A percentile compares a stretch with the other conserved stretches of the same genome.
Conservation (phyloP, 2,797 vertebrate species). For the Jordanella pulchra region DNA sequence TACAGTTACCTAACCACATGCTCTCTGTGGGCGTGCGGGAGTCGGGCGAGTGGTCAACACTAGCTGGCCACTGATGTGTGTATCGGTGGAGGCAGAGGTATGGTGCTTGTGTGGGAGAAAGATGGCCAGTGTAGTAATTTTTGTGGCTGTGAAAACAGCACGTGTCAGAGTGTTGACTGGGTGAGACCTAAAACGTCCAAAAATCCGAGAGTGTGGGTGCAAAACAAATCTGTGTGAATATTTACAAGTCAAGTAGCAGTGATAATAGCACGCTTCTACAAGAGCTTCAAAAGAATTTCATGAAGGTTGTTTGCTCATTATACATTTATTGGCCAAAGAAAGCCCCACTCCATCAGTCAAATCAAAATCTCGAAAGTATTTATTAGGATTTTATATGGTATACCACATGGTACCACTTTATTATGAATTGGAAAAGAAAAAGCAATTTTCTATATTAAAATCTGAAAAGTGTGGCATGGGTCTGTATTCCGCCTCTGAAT, state of each 20-base stretch:
- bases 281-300: conserved; percentile 4
- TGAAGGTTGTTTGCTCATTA: neutral
- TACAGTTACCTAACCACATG: conserved; percentile 73
- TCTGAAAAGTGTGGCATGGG: neutral
- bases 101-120: conserved; percentile 64
- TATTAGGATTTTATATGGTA: neutral
- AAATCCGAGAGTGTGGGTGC: conserved; percentile 24
- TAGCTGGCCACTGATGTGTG: conserved; percentile 66
- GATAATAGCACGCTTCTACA: conserved; percentile 1
- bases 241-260: conserved; percentile 8
- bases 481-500: neutral
- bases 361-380: no score
- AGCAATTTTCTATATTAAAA: neutral
- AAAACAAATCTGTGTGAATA: conserved; percentile 33
- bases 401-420: neutral
- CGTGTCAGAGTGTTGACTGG: conserved; percentile 60
- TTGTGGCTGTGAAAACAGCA: conserved; percentile 58
- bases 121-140: conserved; percentile 57
- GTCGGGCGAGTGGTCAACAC: conserved; percentile 75
- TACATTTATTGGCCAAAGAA: conserved; percentile 8
- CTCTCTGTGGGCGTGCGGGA: conserved; percentile 71
- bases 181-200: conserved; percentile 43
- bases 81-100: conserved; percentile 60
- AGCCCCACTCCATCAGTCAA: neutral
- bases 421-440: neutral